Base-by-base conservation (phyloP, 37 sponge, comb jelly and placozoan species). In the Bolinopsis microptera region DNA sequence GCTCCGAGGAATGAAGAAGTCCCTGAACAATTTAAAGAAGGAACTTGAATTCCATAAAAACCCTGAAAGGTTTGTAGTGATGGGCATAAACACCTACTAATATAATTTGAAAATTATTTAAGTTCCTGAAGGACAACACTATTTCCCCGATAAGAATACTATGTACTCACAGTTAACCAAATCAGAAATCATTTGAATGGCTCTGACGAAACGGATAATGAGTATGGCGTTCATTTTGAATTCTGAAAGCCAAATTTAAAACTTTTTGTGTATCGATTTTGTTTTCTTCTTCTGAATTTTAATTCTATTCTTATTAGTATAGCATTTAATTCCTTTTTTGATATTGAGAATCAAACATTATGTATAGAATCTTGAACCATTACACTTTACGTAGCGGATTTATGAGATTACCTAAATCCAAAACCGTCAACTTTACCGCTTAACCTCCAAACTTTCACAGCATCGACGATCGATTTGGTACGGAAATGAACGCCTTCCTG, bases 401-500 rank as follows among this genome's bases (percentile, higher is more conserved):
- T n/a, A n/a, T n/a, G n/a, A n/a, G n/a, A n/a, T n/a, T n/a, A n/a
- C n/a, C n/a, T n/a, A n/a, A n/a, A n/a, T n/a, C n/a, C n/a, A n/a
- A n/a, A n/a, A n/a, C n/a, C n/a, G n/a, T n/a, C n/a, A n/a, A n/a
- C n/a, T n/a, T n/a, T n/a, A n/a, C n/a, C n/a, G n/a, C n/a, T n/a
- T n/a, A n/a, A n/a, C n/a, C n/a, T n/a, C n/a, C n/a, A n/a, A n/a
- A n/a, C n/a, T n/a, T n/a, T n/a, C 27, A 34, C 90, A 86, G 90
- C 30, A 41, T 86, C 22, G 90, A 86, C 61, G 90, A 86, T 38
- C 32, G 61, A 28, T 86, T 86, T n/a, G 90, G 90, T 24, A 86
- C 90, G 27, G 32, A 27, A 0, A 92, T 83, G 38, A 72, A 94
- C 93, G 93, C 93, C 16, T 97, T 97, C 93, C 28, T 95, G 76